Percentiles rank a stretch among this genome's conserved stretches.
Conservation (phyloP, 2,888 invertebrate species). For the Thymelicus lineola region DNA sequence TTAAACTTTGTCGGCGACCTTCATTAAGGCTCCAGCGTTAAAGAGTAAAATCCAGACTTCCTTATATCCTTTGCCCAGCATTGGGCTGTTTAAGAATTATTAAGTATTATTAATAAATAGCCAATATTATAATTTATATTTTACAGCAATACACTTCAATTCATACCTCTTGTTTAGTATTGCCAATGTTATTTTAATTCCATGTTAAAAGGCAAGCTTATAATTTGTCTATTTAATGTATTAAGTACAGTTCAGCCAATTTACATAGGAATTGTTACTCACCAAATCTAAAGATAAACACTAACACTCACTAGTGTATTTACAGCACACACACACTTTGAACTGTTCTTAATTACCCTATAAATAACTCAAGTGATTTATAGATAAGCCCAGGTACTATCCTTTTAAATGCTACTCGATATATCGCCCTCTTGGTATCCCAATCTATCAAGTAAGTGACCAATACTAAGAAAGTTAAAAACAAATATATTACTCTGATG, state of each 20-base stretch:
- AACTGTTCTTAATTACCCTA: neutral
- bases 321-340: slow-evolving; percentile 3
- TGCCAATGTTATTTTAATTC: neutral
- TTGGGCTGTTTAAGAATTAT: neutral
- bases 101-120: too few relatives aligned
- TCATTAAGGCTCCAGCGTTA: too few relatives aligned
- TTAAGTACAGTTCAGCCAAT: slow-evolving; percentile 14
- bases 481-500: too few relatives aligned
- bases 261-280: slow-evolving; percentile 7
- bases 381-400: neutral
- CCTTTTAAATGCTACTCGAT: neutral
- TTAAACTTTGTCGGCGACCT: too few relatives aligned
- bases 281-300: slow-evolving; percentile 7
- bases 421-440: too few relatives aligned
- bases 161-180: neutral
- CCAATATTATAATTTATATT: neutral
- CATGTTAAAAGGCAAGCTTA: slow-evolving; percentile 10
- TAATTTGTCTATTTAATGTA: slow-evolving; percentile 5
- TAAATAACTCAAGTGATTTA: neutral
- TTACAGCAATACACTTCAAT: neutral
- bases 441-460: too few relatives aligned
- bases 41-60: neutral
- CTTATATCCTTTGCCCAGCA: neutral
- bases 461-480: too few relatives aligned
- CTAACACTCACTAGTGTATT: slow-evolving; percentile 6